Evolutionary conservation across 1,140 invertebrate genomes (phyloP).

Genomic region (Leptopilina boulardi): DNA sequence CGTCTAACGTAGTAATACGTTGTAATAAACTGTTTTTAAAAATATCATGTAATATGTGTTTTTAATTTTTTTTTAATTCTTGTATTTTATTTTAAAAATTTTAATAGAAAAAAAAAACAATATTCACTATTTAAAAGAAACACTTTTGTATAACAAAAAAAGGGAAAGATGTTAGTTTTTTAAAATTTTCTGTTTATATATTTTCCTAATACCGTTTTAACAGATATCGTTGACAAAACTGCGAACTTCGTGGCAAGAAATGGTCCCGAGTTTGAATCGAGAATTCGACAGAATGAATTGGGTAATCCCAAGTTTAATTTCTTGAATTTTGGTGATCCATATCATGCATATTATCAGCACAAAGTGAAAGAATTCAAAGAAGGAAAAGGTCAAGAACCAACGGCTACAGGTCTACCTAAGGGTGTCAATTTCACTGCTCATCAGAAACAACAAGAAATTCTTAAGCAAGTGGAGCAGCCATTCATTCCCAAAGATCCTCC

Average conservation of each 20-base stretch:
- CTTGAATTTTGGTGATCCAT: slow-evolving; percentile 96
- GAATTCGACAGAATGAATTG: slow-evolving; percentile 97
- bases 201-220: slow-evolving; percentile 33
- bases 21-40: too few relatives aligned
- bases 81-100: too few relatives aligned
- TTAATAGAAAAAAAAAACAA: slow-evolving; percentile 49
- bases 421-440: slow-evolving; percentile 83
- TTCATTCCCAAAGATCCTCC: slow-evolving; percentile 97
- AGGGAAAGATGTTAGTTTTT: neutral
- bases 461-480: slow-evolving; percentile 91
- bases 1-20: too few relatives aligned
- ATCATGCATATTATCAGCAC: slow-evolving; percentile 99
- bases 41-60: too few relatives aligned
- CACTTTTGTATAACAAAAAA: neutral
- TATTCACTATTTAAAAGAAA: too few relatives aligned
- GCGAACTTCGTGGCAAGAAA: slow-evolving; percentile 98
- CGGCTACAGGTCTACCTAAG: slow-evolving; percentile 68
- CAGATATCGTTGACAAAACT: slow-evolving; percentile 99
- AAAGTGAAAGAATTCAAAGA: slow-evolving; percentile 98
- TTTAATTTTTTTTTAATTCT: too few relatives aligned
- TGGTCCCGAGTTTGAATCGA: slow-evolving; percentile 98
- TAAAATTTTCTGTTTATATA: neutral
- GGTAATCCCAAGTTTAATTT: slow-evolving; percentile 99
- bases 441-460: slow-evolving; percentile 90
- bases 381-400: slow-evolving; percentile 82